phyloP scores from a whole-genome alignment of 2,888 invertebrate genomes.

The Priocnemis perturbator region DNA sequence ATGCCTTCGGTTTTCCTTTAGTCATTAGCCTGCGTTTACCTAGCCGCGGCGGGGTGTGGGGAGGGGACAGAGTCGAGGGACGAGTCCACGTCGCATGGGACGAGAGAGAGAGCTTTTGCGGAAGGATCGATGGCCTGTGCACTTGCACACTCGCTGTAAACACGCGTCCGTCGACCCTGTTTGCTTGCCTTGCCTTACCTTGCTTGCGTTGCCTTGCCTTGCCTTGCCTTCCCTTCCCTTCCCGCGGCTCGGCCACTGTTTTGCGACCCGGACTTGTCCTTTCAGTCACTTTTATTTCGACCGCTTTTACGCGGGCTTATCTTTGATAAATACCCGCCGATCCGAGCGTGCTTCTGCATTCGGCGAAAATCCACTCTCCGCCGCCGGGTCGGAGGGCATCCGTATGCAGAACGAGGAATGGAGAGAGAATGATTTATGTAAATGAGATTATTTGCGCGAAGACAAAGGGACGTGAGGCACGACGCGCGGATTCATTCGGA shows the following conservation, averaged over 20 bases:
- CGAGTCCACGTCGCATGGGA: no score
- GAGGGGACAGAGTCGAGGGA: conserved; percentile 18
- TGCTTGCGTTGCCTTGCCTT: conserved; percentile 3
- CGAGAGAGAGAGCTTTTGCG: conserved; percentile 28
- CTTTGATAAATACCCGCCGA: no score
- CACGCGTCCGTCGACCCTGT: conserved; percentile 25
- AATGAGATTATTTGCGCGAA: no score
- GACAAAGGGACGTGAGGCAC: no score
- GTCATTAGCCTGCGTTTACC: conserved; percentile 53
- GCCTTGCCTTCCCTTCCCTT: not conserved
- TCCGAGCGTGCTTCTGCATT: no score
- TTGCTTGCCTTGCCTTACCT: not conserved
- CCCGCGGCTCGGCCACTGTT: not conserved
- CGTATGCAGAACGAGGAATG: no score
- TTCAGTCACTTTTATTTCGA: no score
- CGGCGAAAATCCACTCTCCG: no score
- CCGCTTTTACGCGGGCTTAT: no score
- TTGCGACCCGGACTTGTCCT: not conserved
- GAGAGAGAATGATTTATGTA: no score
- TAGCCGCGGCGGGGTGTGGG: conserved; percentile 2
- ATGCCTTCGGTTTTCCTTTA: conserved; percentile 48
- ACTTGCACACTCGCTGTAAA: conserved; percentile 6
- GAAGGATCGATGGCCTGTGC: conserved; percentile 47
- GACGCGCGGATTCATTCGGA: no score
- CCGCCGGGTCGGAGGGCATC: no score